Percentiles rank a stretch among this genome's conserved stretches.
These are phyloP conservation scores for Mythimna albipuncta DNA, from an alignment of 2,888 invertebrate genomes.

Conservation along the genomic window DNA sequence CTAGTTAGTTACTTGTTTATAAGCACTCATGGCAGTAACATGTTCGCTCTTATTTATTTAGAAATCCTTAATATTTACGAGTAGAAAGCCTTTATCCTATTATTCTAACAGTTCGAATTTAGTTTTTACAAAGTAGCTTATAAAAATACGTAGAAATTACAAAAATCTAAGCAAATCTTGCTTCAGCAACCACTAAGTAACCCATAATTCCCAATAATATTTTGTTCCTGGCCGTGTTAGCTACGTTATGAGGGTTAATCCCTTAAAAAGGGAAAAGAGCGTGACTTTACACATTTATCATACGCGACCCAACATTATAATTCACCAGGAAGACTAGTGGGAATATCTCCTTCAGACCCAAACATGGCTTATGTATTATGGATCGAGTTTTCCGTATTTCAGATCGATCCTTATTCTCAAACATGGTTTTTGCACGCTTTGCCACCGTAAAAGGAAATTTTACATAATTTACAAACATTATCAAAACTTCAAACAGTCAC, in stretches of 20 bases:
- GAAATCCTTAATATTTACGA: too few relatives aligned
- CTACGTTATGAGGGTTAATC: slow-evolving; percentile 36
- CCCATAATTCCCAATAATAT: slow-evolving; percentile 42
- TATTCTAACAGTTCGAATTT: neutral
- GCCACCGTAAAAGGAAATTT: neutral
- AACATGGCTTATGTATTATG: slow-evolving; percentile 41
- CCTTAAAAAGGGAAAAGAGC: slow-evolving; percentile 33
- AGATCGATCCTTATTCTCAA: slow-evolving; percentile 15
- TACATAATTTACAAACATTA: slow-evolving; percentile 1
- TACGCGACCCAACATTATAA: slow-evolving; percentile 27
- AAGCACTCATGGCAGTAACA: too few relatives aligned
- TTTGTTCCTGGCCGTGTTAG: slow-evolving; percentile 25
- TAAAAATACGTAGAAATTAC: neutral
- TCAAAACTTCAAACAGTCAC: neutral
- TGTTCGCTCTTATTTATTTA: too few relatives aligned
- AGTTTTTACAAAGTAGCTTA: neutral
- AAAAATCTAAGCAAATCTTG: neutral
- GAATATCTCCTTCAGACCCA: slow-evolving; percentile 32
- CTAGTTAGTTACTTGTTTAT: too few relatives aligned
- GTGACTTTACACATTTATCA: slow-evolving; percentile 51
- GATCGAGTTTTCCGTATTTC: slow-evolving; percentile 20
- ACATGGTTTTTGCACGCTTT: slow-evolving; percentile 11
- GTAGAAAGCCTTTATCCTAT: too few relatives aligned
- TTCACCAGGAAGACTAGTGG: slow-evolving; percentile 24
- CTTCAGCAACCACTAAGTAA: slow-evolving; percentile 19